Evolutionary conservation across 2,888 invertebrate species (phyloP), one percentile per base, ranked within the genome.

Genomic region (Deilephila elpenor): DNA sequence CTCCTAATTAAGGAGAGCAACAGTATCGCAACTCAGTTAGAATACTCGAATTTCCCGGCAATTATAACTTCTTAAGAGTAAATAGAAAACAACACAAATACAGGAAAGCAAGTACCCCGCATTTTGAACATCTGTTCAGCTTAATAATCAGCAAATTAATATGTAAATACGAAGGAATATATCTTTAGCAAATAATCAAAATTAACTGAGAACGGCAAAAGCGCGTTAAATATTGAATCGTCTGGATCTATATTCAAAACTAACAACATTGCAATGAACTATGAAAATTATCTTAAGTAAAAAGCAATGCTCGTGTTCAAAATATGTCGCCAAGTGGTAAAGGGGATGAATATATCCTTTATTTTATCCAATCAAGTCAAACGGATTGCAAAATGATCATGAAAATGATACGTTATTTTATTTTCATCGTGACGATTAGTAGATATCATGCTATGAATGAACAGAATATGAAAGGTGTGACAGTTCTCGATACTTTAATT

Each of bases 21-120:
- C 20, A 59, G 75, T 71, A 74, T 53, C 62, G 71, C 72, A 73
- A 62, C 25, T 59, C 61, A 70, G 25, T 70, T 72, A 70, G 60
- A 70, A 60, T 34, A 53, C 56, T 60, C 34, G 51, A 34, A 74
- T 72, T 72, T 70, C 44, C 56, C 29, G 62, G 61, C 37, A 34
- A 72, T 61, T 70, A 60, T 60, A 29, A 60, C 29, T 60, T 60
- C 60, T 11, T 6, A 29, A 60, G 29, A 29, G 25, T 60, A 29
- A 29, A 60, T 60, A 60, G 8, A 29, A 56, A 60, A 29, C 17
- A 60, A 60, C 20, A 25, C 60, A 60, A 29, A 60, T 29, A 29
- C 17, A 59, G 25, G 51, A 25, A 25, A 51, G 17, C 51, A 6
- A 51, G 8, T 4, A n/a, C 5, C 56, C 6, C n/a, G n/a, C 56